Evolutionary conservation across 2,888 invertebrate species (phyloP).

Genomic region (Troides helena): DNA sequence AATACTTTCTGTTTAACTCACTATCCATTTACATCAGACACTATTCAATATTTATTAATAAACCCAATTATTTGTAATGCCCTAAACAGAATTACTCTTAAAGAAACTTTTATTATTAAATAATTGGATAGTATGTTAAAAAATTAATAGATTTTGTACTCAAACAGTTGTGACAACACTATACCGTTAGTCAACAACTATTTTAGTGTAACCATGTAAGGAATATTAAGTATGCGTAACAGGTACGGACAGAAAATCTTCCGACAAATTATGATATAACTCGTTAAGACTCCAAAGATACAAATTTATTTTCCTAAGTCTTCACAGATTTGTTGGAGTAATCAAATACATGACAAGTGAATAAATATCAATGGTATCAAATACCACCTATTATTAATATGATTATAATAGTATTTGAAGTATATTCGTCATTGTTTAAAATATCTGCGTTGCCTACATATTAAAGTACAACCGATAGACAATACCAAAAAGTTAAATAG

Average conservation of each 20-base stretch:
- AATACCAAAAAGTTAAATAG: too few relatives aligned
- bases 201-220: too few relatives aligned
- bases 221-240: not conserved
- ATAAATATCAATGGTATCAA: not conserved
- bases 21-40: slow-evolving; percentile 26
- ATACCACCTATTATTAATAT: too few relatives aligned
- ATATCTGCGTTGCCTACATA: too few relatives aligned
- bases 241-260: not conserved
- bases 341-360: not conserved
- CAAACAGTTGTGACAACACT: not conserved
- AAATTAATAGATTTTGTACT: not conserved
- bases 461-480: too few relatives aligned
- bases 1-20: slow-evolving; percentile 27
- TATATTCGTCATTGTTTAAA: too few relatives aligned
- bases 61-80: not conserved
- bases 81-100: not conserved
- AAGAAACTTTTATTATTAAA: not conserved
- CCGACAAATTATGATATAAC: not conserved
- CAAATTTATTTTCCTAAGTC: too few relatives aligned
- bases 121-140: not conserved
- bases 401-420: too few relatives aligned
- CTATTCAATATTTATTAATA: not conserved
- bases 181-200: too few relatives aligned
- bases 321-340: slow-evolving; percentile 5
- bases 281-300: too few relatives aligned